Percentiles rank a stretch among this genome's conserved stretches.
Conservation (phyloP, 1,140 invertebrate genomes). For the Platyura marginata region DNA sequence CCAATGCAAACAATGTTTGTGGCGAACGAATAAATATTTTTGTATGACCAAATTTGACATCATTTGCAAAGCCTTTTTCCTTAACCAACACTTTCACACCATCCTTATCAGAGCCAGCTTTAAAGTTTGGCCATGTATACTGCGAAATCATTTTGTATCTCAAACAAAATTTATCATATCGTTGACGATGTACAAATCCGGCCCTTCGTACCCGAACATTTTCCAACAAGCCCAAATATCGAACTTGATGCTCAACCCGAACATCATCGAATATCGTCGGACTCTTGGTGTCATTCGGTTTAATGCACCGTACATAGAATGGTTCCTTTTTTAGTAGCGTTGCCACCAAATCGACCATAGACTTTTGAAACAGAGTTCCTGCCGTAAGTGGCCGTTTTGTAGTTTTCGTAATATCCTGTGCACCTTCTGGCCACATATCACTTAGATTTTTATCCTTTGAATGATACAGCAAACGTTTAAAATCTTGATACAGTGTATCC, state of each 20-base stretch:
- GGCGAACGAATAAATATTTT: constrained; percentile 90
- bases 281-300: constrained; percentile 87
- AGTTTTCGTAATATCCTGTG: constrained; percentile 76
- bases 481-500: constrained; percentile 88
- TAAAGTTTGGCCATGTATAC: constrained; percentile 89
- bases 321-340: constrained; percentile 84
- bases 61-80: constrained; percentile 54
- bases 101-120: constrained; percentile 52
- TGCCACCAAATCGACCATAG: constrained; percentile 77
- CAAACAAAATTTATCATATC: constrained; percentile 65
- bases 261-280: constrained; percentile 42
- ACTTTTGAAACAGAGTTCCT: constrained; percentile 84
- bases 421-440: constrained; percentile 91
- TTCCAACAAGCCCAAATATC: constrained; percentile 79
- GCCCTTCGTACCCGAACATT: constrained; percentile 86
- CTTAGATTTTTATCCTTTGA: constrained; percentile 57
- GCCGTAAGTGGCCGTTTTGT: constrained; percentile 87
- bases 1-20: constrained; percentile 71
- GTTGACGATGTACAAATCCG: constrained; percentile 80
- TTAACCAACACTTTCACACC: constrained; percentile 68
- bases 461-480: constrained; percentile 76
- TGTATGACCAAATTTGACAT: constrained; percentile 86
- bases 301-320: constrained; percentile 91
- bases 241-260: constrained; percentile 75
- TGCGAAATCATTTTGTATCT: constrained; percentile 93